phyloP scores from a whole-genome alignment of 2,797 vertebrate genomes.

The Tiaroga cobitis region DNA sequence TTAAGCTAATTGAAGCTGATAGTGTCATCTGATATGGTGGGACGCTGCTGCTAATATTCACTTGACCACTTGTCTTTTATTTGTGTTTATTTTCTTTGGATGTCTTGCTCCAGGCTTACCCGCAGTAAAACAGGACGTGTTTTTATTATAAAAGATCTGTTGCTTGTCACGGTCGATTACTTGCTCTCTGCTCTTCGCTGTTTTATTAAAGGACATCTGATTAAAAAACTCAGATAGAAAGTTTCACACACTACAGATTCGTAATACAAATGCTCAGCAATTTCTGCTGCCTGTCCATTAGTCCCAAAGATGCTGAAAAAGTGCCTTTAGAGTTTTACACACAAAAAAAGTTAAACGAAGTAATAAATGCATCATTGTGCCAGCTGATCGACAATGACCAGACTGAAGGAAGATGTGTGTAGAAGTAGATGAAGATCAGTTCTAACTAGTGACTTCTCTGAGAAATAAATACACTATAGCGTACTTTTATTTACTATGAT shows the following conservation, averaged over 20 bases:
- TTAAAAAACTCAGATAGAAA: constrained; percentile 7
- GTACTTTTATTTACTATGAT: too few relatives aligned
- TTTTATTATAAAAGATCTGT: constrained; percentile 10
- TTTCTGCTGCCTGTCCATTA: constrained; percentile 9
- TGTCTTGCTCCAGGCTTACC: background rate
- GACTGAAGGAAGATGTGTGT: background rate
- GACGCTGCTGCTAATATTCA: constrained; percentile 3
- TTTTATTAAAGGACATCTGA: background rate
- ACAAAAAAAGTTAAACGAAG: background rate
- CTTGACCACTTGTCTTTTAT: constrained; percentile 37
- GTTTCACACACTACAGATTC: background rate
- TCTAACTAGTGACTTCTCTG: background rate
- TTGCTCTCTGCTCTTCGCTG: background rate
- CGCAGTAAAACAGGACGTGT: background rate
- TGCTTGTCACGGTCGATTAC: background rate
- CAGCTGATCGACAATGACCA: background rate
- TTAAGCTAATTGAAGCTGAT: constrained; percentile 37
- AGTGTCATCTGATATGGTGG: background rate
- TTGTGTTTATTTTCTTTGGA: constrained; percentile 10
- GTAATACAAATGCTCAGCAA: background rate
- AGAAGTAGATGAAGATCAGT: background rate
- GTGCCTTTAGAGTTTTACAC: constrained; percentile 7
- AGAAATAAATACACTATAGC: too few relatives aligned
- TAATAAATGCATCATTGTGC: background rate
- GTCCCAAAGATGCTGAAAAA: constrained; percentile 14